Evolutionary conservation across 2,888 invertebrate species (phyloP), one percentile per base, ranked within the genome.

Genomic region (Drymonia ruficornis): DNA sequence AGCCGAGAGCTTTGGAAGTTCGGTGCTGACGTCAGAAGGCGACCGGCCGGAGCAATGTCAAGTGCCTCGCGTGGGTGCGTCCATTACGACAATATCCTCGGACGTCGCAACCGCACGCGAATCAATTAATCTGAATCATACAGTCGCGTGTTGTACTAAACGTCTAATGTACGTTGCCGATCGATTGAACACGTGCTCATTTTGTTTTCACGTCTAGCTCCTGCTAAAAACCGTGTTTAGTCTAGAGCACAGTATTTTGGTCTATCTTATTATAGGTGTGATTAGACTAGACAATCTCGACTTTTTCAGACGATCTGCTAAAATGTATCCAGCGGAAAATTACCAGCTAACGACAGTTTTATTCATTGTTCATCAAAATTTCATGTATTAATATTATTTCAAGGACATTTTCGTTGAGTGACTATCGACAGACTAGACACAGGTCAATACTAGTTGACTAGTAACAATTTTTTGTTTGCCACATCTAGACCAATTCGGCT

Each of bases 121-220:
- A 79, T 76, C 80, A 86, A 87, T 87, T 85, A 83, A 77, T 81
- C 76, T 63, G 74, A 79, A 83, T 84, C 72, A 76, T 76, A 72
- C 65, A 62, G 71, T 83, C 77, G 81, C 81, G 80, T 83, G 81
- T 72, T 65, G 59, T 74, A 66, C 65, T 67, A 65, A 67, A 71
- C 74, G 76, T 75, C 70, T 72, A 74, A 72, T 65, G 57, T 61
- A 69, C 65, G 59, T 57, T 59, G 59, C 50, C 69, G 63, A 62
- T 69, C 67, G 59, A 52, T 59, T 54, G 56, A 64, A 62, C 76
- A 78, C 73, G 70, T 78, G 78, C 64, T 67, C 58, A 31, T 44
- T 59, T 56, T 63, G 65, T 68, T 61, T 36, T n/a, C 23, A 36
- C 36, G n/a, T 7, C n/a, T 36, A n/a, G 36, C n/a, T 36, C n/a